A percentile compares a stretch with the other conserved stretches of the same genome.
These are phyloP conservation scores for Cataglyphis livida DNA, from an alignment of 2,888 invertebrate genomes.

Conservation along the genomic window DNA sequence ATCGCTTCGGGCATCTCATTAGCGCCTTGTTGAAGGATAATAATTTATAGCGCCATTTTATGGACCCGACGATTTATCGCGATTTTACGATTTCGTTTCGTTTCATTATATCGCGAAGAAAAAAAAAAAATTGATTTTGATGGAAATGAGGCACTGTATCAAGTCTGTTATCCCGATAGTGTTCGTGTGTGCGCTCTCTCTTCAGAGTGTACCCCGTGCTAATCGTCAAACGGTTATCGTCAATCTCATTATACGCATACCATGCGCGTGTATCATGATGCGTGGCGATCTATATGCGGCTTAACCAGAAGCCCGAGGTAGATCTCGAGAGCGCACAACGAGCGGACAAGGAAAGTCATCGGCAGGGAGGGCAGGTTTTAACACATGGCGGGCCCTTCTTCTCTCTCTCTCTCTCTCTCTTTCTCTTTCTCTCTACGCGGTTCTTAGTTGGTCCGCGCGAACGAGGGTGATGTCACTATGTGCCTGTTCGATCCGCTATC, in stretches of 20 bases:
- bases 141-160: conserved; percentile 74
- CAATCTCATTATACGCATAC: conserved; percentile 82
- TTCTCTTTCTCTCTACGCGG: conserved; percentile 64
- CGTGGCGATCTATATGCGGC: conserved; percentile 58
- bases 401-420: conserved; percentile 78
- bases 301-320: conserved; percentile 24
- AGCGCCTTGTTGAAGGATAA: conserved; percentile 59
- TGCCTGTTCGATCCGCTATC: conserved; percentile 85
- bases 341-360: conserved; percentile 27
- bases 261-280: conserved; percentile 78
- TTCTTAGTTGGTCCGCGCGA: conserved; percentile 83
- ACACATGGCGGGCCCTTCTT: conserved; percentile 80
- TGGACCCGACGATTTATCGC: conserved; percentile 68
- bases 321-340: conserved; percentile 19
- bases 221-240: conserved; percentile 77
- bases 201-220: conserved; percentile 55
- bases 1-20: conserved; percentile 59
- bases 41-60: conserved; percentile 76
- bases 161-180: not conserved
- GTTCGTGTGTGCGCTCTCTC: not conserved
- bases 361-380: conserved; percentile 74
- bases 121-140: conserved; percentile 82
- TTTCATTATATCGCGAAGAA: conserved; percentile 69
- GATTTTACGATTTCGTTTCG: conserved; percentile 77
- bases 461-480: conserved; percentile 85